A percentile compares a stretch with the other conserved stretches of the same genome.
These are phyloP conservation scores for Drosophila guanche DNA, from an alignment of 1,140 invertebrate species.

Conservation along the genomic window DNA sequence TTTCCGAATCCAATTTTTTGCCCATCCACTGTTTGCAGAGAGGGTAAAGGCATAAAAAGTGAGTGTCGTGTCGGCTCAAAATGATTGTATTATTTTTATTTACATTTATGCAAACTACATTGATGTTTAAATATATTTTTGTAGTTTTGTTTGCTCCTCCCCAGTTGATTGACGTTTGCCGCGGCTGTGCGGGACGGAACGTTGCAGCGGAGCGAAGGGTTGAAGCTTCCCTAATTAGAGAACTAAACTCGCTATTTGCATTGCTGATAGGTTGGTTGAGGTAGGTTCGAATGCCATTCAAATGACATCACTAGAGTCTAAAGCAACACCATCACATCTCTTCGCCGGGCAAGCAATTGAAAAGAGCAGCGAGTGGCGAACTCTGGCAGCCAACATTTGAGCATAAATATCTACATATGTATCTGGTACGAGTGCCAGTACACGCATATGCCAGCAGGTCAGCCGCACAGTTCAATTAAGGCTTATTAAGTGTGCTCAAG, in stretches of 20 bases:
- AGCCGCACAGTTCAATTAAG: slow-evolving; percentile 75
- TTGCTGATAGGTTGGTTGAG: slow-evolving; percentile 19
- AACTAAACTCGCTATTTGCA: slow-evolving; percentile 25
- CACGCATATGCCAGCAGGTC: slow-evolving; percentile 58
- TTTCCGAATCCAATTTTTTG: slow-evolving; percentile 15
- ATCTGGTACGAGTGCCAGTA: slow-evolving; percentile 18
- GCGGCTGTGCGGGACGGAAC: background rate
- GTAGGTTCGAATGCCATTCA: slow-evolving; percentile 16
- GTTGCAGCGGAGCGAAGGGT: slow-evolving; percentile 46
- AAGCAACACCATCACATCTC: background rate
- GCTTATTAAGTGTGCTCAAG: slow-evolving; percentile 55
- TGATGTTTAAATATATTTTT: slow-evolving; percentile 28
- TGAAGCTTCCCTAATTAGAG: slow-evolving; percentile 44
- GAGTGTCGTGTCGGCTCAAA: background rate
- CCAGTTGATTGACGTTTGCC: slow-evolving; percentile 64
- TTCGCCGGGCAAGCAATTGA: background rate
- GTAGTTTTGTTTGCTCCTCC: slow-evolving; percentile 27
- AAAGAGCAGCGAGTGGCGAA: background rate
- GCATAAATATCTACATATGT: slow-evolving; percentile 8
- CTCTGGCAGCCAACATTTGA: background rate
- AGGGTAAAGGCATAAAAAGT: slow-evolving; percentile 5
- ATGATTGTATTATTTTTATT: slow-evolving; percentile 39
- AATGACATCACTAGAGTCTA: slow-evolving; percentile 4
- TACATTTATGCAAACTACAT: slow-evolving; percentile 56
- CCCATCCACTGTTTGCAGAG: slow-evolving; percentile 32